Percentiles rank a stretch among this genome's conserved stretches.
phyloP scores from a whole-genome alignment of 2,113 vertebrate species.

The Mesocricetus auratus region DNA sequence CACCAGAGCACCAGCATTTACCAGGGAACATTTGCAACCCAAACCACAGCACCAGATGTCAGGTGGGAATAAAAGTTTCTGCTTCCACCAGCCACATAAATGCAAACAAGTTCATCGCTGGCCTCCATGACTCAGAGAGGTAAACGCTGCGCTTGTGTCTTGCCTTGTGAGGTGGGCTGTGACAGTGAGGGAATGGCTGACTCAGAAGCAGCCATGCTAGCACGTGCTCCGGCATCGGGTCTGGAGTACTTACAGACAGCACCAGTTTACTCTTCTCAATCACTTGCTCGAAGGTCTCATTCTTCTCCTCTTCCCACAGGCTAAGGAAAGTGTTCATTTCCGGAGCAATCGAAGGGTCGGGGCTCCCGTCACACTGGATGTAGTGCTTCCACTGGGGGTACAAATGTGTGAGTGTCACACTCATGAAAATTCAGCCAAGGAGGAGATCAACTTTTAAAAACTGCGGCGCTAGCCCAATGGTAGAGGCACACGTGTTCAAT shows the following conservation, averaged over 20 bases:
- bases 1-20: no score
- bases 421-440: neutral
- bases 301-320: slow-evolving; percentile 91
- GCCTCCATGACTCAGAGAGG: neutral
- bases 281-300: slow-evolving; percentile 86
- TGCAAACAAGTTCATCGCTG: neutral
- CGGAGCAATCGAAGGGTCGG: slow-evolving; percentile 90
- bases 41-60: neutral
- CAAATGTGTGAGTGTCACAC: neutral
- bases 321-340: slow-evolving; percentile 95
- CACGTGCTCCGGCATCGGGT: no score
- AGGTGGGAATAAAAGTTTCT: slow-evolving; percentile 1
- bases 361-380: slow-evolving; percentile 90
- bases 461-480: neutral
- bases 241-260: slow-evolving; percentile 86
- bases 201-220: neutral
- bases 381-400: slow-evolving; percentile 93
- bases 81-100: neutral
- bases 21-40: neutral
- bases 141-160: neutral
- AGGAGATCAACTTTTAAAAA: neutral
- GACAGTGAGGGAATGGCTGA: neutral
- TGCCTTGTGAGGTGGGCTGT: neutral
- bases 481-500: neutral
- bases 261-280: slow-evolving; percentile 88